Conservation (phyloP, 2,113 vertebrate genomes). For the Callipepla californica region DNA sequence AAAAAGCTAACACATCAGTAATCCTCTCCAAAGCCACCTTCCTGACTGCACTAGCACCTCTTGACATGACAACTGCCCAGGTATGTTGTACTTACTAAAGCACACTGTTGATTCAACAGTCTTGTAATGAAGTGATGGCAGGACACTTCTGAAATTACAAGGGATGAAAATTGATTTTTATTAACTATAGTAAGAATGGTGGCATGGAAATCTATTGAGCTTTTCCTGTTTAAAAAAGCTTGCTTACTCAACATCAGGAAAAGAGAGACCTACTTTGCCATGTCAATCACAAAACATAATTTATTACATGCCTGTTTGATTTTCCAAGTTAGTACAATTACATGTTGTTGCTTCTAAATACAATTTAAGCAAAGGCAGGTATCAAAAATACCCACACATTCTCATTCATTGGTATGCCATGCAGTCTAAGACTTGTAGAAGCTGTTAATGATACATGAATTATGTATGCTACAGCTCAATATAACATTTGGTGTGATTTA, state of each 20-base stretch:
- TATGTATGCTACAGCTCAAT: conserved; percentile 79
- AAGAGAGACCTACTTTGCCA: background rate
- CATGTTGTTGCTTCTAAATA: conserved; percentile 55
- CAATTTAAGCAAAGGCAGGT: conserved; percentile 50
- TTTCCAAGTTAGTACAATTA: conserved; percentile 56
- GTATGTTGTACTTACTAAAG: background rate
- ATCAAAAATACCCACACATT: conserved; percentile 12
- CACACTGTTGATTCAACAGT: background rate
- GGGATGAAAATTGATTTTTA: background rate
- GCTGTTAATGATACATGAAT: conserved; percentile 81
- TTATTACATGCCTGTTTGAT: conserved; percentile 35
- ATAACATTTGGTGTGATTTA: conserved; percentile 80
- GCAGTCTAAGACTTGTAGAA: conserved; percentile 57
- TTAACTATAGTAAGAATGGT: background rate
- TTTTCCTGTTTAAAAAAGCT: background rate
- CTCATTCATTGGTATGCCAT: conserved; percentile 76
- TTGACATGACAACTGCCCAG: background rate
- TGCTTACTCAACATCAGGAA: background rate
- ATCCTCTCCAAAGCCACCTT: background rate
- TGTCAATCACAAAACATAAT: conserved; percentile 45
- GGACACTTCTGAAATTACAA: background rate
- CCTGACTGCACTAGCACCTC: background rate
- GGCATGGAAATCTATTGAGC: background rate
- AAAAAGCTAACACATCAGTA: background rate
- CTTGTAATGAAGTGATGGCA: background rate